These are phyloP conservation scores for Alligator mississippiensis DNA, from an alignment of 2,113 vertebrate species.

Conservation along the genomic window DNA sequence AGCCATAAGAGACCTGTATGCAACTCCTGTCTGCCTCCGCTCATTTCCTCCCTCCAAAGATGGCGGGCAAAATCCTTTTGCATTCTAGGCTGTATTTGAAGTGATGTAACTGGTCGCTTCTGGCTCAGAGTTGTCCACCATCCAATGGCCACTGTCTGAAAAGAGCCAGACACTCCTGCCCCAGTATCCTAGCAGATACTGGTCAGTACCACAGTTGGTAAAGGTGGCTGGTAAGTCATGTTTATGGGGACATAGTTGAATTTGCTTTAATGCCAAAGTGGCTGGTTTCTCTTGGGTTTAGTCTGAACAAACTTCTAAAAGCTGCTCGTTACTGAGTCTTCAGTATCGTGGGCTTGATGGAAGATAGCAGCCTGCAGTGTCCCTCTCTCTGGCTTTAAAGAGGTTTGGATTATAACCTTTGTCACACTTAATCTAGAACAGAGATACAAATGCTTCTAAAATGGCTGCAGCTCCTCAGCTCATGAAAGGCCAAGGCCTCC, in stretches of 20 bases:
- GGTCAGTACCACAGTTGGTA: neutral
- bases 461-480: neutral
- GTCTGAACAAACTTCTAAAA: neutral
- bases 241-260: neutral
- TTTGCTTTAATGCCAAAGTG: neutral
- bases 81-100: neutral
- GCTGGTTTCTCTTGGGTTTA: neutral
- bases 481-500: rapidly evolving
- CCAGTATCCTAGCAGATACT: neutral
- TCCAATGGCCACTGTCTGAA: rapidly evolving
- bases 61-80: neutral
- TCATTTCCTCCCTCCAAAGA: neutral
- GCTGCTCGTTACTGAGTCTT: neutral
- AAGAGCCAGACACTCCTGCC: neutral
- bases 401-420: neutral
- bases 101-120: neutral
- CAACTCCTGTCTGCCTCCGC: neutral
- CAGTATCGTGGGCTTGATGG: neutral
- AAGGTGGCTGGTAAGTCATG: too few species aligned
- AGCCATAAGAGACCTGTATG: neutral
- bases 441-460: rapidly evolving
- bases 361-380: neutral
- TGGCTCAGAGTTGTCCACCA: neutral
- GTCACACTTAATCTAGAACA: neutral
- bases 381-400: neutral